phyloP scores from a whole-genome alignment of 2,113 vertebrate genomes.

The Poicephalus gulielmi region DNA sequence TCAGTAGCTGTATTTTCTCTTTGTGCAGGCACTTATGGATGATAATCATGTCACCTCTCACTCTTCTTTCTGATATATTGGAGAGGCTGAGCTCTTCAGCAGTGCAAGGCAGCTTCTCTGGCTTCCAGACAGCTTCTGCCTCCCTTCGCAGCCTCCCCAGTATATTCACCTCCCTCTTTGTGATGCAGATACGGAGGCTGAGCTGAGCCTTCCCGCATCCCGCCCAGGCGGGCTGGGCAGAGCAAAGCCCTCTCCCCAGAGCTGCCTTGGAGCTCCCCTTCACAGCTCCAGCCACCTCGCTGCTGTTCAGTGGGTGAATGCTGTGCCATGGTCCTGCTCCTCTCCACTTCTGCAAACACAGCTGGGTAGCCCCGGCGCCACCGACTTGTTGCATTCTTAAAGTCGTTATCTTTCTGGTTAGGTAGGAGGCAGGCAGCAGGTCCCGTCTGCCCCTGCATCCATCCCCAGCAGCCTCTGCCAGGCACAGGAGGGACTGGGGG shows the following conservation, averaged over 20 bases:
- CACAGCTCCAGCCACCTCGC: background rate
- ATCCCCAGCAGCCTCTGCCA: background rate
- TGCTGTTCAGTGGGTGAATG: background rate
- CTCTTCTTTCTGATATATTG: background rate
- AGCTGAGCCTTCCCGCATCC: background rate
- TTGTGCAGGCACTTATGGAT: background rate
- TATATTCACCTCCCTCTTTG: background rate
- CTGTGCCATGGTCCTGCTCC: background rate
- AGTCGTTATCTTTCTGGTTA: too few species aligned
- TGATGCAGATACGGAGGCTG: rapidly evolving
- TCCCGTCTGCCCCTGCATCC: background rate
- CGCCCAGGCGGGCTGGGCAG: rapidly evolving
- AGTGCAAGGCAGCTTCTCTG: background rate
- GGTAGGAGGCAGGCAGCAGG: background rate
- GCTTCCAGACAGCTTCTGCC: background rate
- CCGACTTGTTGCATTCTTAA: background rate
- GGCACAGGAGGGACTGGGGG: background rate
- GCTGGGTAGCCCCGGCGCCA: background rate
- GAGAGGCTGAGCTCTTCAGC: background rate
- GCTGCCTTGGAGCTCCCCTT: background rate
- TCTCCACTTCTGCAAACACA: background rate
- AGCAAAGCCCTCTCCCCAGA: background rate
- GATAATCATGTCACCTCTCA: background rate
- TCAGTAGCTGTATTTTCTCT: background rate
- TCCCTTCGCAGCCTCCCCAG: background rate